Evolutionary conservation across 2,888 invertebrate species (phyloP).

Genomic region (Aporophyla lueneburgensis): DNA sequence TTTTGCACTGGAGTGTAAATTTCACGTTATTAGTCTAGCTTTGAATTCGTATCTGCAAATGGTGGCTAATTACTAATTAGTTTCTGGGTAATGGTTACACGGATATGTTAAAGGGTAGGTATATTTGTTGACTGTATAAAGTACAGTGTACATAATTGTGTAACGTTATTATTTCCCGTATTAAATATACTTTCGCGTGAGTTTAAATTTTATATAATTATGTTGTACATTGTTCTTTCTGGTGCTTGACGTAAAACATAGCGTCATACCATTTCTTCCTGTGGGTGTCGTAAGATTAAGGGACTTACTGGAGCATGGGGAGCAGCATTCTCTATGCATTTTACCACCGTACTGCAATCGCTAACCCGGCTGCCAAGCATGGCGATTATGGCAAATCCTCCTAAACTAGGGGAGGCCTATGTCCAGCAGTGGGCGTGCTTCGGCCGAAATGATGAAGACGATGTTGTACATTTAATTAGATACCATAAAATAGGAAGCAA

Average conservation of each 20-base stretch:
- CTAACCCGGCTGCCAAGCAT: too few relatives aligned
- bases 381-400: too few relatives aligned
- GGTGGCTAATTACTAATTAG: constrained; percentile 32
- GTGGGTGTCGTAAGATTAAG: too few relatives aligned
- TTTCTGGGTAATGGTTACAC: not conserved
- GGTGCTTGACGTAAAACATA: too few relatives aligned
- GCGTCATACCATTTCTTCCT: too few relatives aligned
- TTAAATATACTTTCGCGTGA: not conserved
- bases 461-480: not conserved
- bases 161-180: not conserved
- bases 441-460: too few relatives aligned
- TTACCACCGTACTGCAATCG: too few relatives aligned
- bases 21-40: constrained; percentile 43
- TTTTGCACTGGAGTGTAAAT: constrained; percentile 62
- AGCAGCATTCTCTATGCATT: too few relatives aligned
- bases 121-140: not conserved
- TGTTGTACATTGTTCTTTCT: not conserved
- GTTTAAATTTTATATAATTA: not conserved
- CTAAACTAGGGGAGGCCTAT: too few relatives aligned
- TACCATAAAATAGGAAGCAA: not conserved
- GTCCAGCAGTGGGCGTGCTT: too few relatives aligned
- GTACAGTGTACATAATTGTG: not conserved
- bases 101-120: not conserved
- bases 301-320: too few relatives aligned
- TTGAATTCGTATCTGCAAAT: constrained; percentile 18